A percentile compares a stretch with the other conserved stretches of the same genome.
These are phyloP conservation scores for Presbytis comata DNA, from an alignment of 2,797 vertebrate genomes.

Conservation along the genomic window DNA sequence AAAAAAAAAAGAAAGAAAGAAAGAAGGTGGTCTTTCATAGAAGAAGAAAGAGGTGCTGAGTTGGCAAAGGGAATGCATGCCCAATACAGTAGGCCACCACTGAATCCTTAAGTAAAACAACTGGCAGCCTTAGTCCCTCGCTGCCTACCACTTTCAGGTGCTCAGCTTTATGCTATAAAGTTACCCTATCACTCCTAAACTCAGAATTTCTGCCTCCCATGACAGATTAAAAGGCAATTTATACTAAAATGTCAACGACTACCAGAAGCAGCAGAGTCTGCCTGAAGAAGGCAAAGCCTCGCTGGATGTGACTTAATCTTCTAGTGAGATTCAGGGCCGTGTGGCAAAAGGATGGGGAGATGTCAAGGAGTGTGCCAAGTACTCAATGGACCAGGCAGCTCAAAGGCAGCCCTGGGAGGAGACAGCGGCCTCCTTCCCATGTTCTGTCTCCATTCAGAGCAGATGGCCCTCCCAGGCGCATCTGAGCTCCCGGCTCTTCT, in stretches of 20 bases:
- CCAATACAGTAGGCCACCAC: background rate
- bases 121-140: background rate
- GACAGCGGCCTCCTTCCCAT: background rate
- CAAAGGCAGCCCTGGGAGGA: background rate
- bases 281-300: background rate
- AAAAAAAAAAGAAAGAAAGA: background rate
- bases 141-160: background rate
- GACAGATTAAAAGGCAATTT: slow-evolving; percentile 35
- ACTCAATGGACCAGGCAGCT: background rate
- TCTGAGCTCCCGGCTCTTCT: background rate
- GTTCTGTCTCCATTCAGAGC: background rate
- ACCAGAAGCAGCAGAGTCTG: background rate
- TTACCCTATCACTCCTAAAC: slow-evolving; percentile 11
- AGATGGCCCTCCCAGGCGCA: background rate
- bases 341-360: background rate
- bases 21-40: background rate
- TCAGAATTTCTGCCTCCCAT: background rate
- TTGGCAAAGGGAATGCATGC: background rate
- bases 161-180: background rate
- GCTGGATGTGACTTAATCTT: background rate
- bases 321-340: background rate
- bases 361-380: background rate
- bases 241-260: slow-evolving; percentile 10
- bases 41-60: background rate
- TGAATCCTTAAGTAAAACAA: background rate